Percentiles rank a stretch among this genome's conserved stretches.
phyloP scores from a whole-genome alignment of 2,888 invertebrate genomes.

The Heliconius ismenius region DNA sequence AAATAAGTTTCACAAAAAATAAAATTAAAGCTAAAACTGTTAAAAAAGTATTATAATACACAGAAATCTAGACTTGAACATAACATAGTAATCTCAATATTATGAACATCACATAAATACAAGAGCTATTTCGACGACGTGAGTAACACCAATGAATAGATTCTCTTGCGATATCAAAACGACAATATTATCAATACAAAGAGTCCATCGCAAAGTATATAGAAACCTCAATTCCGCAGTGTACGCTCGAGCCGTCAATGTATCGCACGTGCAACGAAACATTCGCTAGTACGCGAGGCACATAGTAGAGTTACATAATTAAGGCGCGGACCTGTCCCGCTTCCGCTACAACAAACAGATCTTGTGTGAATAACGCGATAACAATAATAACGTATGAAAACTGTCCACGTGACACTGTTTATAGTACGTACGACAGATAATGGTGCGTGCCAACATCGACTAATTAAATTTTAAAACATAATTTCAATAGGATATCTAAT shows the following conservation, averaged over 20 bases:
- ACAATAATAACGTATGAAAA: slow-evolving; percentile 40
- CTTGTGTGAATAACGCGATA: slow-evolving; percentile 42
- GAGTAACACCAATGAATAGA: background rate
- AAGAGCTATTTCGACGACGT: background rate
- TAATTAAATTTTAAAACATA: background rate
- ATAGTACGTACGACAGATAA: slow-evolving; percentile 34
- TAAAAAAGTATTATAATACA: background rate
- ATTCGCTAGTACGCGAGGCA: background rate
- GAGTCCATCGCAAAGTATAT: background rate
- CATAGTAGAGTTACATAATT: slow-evolving; percentile 34
- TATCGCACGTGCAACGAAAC: background rate
- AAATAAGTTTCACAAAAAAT: slow-evolving; percentile 48
- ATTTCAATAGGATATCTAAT: background rate
- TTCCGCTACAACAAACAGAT: slow-evolving; percentile 40
- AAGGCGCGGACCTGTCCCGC: slow-evolving; percentile 38
- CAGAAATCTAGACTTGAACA: background rate
- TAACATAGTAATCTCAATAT: slow-evolving; percentile 7
- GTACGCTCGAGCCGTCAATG: background rate
- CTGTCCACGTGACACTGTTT: slow-evolving; percentile 40
- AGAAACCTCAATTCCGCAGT: background rate
- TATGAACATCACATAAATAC: slow-evolving; percentile 6
- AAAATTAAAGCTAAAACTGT: background rate
- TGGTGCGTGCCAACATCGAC: slow-evolving; percentile 26
- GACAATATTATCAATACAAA: background rate
- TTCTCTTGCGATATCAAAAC: background rate